These are phyloP conservation scores for Podiceps cristatus DNA, from an alignment of 2,113 vertebrate species.

Conservation along the genomic window DNA sequence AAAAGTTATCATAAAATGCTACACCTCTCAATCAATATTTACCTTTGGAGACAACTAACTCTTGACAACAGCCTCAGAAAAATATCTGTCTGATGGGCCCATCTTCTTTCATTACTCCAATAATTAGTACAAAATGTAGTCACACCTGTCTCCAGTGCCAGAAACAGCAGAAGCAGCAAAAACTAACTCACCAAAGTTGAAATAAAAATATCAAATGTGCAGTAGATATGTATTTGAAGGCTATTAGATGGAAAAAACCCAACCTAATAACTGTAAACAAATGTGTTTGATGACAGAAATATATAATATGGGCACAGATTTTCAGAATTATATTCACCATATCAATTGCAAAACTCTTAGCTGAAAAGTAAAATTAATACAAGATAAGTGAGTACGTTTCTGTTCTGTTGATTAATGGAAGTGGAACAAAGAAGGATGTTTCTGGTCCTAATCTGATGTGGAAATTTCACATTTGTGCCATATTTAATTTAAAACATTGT, in stretches of 20 bases:
- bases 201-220: neutral
- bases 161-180: neutral
- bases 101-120: neutral
- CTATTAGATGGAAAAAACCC: neutral
- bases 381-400: neutral
- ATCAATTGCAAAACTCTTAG: neutral
- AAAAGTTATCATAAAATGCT: neutral
- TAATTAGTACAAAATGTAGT: neutral
- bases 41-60: neutral
- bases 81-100: neutral
- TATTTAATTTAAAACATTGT: neutral
- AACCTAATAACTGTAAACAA: neutral
- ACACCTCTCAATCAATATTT: neutral
- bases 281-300: neutral
- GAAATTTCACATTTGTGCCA: neutral
- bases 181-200: neutral
- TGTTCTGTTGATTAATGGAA: neutral
- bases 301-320: neutral
- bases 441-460: neutral
- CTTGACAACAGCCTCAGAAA: neutral
- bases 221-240: neutral
- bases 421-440: neutral
- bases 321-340: neutral
- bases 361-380: neutral
- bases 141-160: neutral